These are phyloP conservation scores for Mimachlamys varia DNA, from an alignment of 2,888 invertebrate species.

Conservation along the genomic window DNA sequence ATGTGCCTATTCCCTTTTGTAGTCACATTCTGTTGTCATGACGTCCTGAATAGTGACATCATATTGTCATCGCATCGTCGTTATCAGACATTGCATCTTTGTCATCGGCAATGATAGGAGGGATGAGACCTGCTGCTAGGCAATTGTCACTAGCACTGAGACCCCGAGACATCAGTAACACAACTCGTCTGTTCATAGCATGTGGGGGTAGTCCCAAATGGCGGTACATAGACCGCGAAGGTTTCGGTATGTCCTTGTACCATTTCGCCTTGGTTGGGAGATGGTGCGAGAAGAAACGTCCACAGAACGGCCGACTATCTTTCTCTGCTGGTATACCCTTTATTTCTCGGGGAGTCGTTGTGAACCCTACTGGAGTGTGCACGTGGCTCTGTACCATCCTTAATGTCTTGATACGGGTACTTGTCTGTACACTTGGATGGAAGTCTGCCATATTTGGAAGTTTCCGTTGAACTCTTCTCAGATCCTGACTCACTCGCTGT, in stretches of 20 bases:
- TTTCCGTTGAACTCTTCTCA: conserved; percentile 60
- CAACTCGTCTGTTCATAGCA: not conserved
- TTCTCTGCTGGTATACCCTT: conserved; percentile 63
- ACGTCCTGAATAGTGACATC: conserved; percentile 41
- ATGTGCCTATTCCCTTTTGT: conserved; percentile 7
- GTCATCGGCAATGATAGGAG: not conserved
- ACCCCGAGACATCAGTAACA: conserved; percentile 45
- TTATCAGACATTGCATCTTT: conserved; percentile 39
- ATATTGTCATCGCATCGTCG: conserved; percentile 54
- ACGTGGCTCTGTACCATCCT: conserved; percentile 44
- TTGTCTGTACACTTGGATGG: conserved; percentile 58
- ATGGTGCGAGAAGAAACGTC: conserved; percentile 70
- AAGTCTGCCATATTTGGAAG: conserved; percentile 65
- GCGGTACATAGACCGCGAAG: not conserved
- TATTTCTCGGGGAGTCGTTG: conserved; percentile 59
- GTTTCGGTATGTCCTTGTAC: conserved; percentile 55
- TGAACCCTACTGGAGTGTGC: conserved; percentile 51
- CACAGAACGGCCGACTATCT: conserved; percentile 69
- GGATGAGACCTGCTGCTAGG: conserved; percentile 45
- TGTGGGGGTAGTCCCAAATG: not conserved
- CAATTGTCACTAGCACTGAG: conserved; percentile 54
- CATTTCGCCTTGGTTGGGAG: conserved; percentile 67
- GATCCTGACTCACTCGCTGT: conserved; percentile 60
- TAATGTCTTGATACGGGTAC: conserved; percentile 48
- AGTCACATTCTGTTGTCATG: conserved; percentile 45